Conservation (phyloP, 2,797 vertebrate species). For the Manis javanica region DNA sequence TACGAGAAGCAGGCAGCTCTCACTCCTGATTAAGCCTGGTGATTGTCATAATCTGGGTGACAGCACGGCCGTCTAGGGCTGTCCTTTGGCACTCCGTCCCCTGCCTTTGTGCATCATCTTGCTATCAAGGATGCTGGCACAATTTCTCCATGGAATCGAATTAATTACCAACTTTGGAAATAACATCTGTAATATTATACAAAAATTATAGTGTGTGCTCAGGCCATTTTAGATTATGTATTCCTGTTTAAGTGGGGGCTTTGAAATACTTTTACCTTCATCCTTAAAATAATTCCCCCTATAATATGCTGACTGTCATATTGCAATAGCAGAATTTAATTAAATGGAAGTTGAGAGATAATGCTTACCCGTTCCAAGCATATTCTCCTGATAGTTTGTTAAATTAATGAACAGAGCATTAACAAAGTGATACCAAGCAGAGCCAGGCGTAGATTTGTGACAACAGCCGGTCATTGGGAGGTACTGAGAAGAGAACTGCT, state of each 20-base stretch:
- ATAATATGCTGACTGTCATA: constrained; percentile 84
- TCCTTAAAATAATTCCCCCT: constrained; percentile 83
- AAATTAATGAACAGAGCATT: constrained; percentile 85
- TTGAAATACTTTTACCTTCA: constrained; percentile 83
- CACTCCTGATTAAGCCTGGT: constrained; percentile 80
- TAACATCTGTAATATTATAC: constrained; percentile 84
- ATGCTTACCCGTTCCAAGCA: constrained; percentile 81
- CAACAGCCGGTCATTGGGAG: constrained; percentile 56
- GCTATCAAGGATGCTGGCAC: constrained; percentile 80
- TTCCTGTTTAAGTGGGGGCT: constrained; percentile 81
- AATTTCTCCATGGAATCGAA: constrained; percentile 85
- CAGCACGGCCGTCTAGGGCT: constrained; percentile 77
- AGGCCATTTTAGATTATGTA: constrained; percentile 81
- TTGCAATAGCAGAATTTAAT: constrained; percentile 85
- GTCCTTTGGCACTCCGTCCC: constrained; percentile 77
- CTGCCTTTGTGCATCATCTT: constrained; percentile 79
- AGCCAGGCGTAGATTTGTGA: constrained; percentile 75
- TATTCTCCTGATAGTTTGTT: constrained; percentile 86
- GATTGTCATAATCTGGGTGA: constrained; percentile 77
- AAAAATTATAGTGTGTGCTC: constrained; percentile 81
- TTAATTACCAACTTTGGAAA: constrained; percentile 85
- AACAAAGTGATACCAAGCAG: constrained; percentile 80
- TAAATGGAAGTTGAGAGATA: constrained; percentile 86
- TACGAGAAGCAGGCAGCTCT: constrained; percentile 77
- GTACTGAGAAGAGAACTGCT: constrained; percentile 29